These are phyloP conservation scores for Meandrina meandrites DNA, from an alignment of 92 coral and sea anemone species.

Conservation along the genomic window DNA sequence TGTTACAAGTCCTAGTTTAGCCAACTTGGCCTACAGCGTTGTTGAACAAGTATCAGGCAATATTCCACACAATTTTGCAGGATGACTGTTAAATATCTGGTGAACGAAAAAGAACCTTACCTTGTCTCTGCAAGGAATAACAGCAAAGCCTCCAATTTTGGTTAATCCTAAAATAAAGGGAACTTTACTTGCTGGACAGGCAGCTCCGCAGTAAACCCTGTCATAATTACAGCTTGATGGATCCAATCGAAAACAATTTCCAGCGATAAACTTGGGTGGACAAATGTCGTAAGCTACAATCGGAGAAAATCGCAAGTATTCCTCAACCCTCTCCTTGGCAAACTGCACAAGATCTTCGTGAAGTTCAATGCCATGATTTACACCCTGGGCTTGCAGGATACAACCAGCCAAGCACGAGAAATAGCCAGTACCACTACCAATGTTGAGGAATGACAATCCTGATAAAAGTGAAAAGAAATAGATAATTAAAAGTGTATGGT, in stretches of 20 bases:
- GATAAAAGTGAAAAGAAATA: not conserved
- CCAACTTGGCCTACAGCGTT: too few species aligned
- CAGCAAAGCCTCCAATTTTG: constrained; percentile 89
- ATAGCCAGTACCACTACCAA: constrained; percentile 99
- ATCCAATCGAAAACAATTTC: constrained; percentile 96
- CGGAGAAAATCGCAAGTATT: constrained; percentile 82
- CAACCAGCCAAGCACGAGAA: constrained; percentile 89
- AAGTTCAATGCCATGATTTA: constrained; percentile 91
- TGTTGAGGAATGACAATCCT: constrained; percentile 94
- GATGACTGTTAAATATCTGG: not conserved
- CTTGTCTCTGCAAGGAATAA: constrained; percentile 86
- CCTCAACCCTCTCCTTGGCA: constrained; percentile 85
- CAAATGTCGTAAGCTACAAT: constrained; percentile 74
- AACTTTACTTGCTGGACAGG: constrained; percentile 81
- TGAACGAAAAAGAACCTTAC: not conserved
- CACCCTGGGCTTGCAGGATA: constrained; percentile 70
- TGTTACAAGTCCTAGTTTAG: too few species aligned
- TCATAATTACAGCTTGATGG: constrained; percentile 82
- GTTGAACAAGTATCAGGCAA: too few species aligned
- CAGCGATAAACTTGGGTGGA: constrained; percentile 83
- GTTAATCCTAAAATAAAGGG: constrained; percentile 75
- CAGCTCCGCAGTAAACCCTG: constrained; percentile 92
- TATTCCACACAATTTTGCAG: too few species aligned
- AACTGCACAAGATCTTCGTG: constrained; percentile 84
- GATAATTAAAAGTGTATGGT: not conserved